Percentiles rank a stretch among this genome's conserved stretches.
Evolutionary conservation across 1,140 invertebrate genomes (phyloP).

Genomic region (Drosophila varians): DNA sequence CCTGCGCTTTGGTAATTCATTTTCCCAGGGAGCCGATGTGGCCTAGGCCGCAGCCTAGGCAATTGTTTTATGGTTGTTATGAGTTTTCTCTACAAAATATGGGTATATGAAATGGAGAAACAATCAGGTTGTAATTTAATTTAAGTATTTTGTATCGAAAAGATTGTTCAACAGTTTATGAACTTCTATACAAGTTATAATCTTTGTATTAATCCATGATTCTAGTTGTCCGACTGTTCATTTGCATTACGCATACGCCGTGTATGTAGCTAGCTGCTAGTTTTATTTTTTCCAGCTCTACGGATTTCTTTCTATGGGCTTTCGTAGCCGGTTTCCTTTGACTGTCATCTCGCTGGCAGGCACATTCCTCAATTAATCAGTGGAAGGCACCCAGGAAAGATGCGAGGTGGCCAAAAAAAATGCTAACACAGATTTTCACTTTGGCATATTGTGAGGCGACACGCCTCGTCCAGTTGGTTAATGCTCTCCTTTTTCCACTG

Average conservation of each 20-base stretch:
- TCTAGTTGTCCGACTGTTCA: no score
- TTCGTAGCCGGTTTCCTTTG: conserved; percentile 18
- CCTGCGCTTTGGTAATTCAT: conserved; percentile 45
- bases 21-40: conserved; percentile 22
- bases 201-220: no score
- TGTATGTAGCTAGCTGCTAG: conserved; percentile 37
- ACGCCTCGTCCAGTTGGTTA: conserved; percentile 34
- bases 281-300: not conserved
- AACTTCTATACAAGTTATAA: no score
- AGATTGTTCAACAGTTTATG: no score
- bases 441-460: conserved; percentile 73
- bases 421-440: conserved; percentile 80
- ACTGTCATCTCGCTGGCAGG: conserved; percentile 39
- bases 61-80: conserved; percentile 44
- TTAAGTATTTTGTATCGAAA: no score
- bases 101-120: not conserved
- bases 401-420: conserved; percentile 39
- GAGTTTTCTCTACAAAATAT: conserved; percentile 1
- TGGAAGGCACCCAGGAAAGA: conserved; percentile 41
- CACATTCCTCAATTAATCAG: conserved; percentile 80
- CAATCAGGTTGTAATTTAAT: no score
- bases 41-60: conserved; percentile 10
- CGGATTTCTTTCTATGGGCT: conserved; percentile 3
- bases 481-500: conserved; percentile 3
- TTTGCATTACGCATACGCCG: conserved; percentile 57